Conservation (phyloP, 2,888 invertebrate genomes). For the Alloscopus bannaensis region DNA sequence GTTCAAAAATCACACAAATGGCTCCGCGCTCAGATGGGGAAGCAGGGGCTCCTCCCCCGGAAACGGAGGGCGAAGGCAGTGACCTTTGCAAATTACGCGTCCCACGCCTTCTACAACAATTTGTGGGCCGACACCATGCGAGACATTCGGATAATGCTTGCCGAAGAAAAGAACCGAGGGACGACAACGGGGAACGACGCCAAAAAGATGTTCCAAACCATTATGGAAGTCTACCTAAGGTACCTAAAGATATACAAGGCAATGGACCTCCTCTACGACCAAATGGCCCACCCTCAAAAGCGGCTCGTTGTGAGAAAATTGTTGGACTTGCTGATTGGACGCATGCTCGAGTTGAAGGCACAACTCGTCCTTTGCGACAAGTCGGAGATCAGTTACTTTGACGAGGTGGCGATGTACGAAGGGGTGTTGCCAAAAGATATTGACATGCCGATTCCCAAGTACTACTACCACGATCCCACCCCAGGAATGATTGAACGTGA, state of each 20-base stretch:
- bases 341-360: constrained; percentile 90
- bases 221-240: constrained; percentile 86
- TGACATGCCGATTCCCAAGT: constrained; percentile 84
- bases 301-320: constrained; percentile 84
- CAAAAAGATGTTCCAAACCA: constrained; percentile 79
- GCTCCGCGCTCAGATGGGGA: background rate
- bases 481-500: constrained; percentile 63
- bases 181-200: constrained; percentile 77
- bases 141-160: constrained; percentile 45
- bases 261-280: constrained; percentile 90
- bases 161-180: constrained; percentile 73
- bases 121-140: constrained; percentile 67
- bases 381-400: constrained; percentile 91
- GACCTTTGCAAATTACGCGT: constrained; percentile 20
- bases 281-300: constrained; percentile 95
- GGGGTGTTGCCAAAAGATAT: constrained; percentile 84
- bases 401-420: constrained; percentile 85
- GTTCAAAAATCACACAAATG: constrained; percentile 21
- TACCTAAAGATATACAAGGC: constrained; percentile 87
- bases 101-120: constrained; percentile 67
- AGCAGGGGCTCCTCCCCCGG: constrained; percentile 11
- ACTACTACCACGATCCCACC: constrained; percentile 76
- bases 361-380: constrained; percentile 91
- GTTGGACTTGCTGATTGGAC: constrained; percentile 86
- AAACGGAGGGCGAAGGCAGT: background rate